Percentiles rank a stretch among this genome's conserved stretches.
phyloP scores from a whole-genome alignment of 2,888 invertebrate genomes.

The Ormyrus pomaceus region DNA sequence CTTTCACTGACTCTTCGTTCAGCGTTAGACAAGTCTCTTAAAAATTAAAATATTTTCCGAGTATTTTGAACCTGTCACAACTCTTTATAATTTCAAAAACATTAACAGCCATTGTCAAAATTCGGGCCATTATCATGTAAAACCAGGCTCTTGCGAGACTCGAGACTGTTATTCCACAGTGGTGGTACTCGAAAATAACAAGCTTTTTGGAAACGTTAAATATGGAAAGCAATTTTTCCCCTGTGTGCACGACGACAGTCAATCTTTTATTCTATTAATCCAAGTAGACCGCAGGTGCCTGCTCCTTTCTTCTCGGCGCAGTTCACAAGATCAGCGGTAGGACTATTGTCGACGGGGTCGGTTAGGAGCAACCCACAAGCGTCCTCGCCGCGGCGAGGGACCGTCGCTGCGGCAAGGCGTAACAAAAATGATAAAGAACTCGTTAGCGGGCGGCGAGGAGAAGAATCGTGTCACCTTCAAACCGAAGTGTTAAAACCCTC shows the following conservation, averaged over 20 bases:
- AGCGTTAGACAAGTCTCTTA: not conserved
- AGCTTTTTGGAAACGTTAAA: slow-evolving; percentile 28
- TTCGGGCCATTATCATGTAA: slow-evolving; percentile 13
- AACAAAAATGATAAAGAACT: slow-evolving; percentile 66
- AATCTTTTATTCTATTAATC: slow-evolving; percentile 1
- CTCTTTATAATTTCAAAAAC: slow-evolving; percentile 5
- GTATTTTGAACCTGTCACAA: not conserved
- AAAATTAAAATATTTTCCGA: slow-evolving; percentile 6
- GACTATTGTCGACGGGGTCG: not conserved
- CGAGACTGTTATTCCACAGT: not conserved
- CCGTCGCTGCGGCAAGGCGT: slow-evolving; percentile 57
- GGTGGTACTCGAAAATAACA: not conserved
- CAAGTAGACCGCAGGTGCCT: slow-evolving; percentile 6
- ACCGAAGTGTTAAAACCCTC: slow-evolving; percentile 26
- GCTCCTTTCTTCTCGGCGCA: slow-evolving; percentile 5
- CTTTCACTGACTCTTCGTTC: not conserved
- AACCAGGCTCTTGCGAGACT: not conserved
- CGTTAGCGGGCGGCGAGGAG: slow-evolving; percentile 59
- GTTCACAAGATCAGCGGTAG: not conserved
- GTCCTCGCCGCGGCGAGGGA: slow-evolving; percentile 51
- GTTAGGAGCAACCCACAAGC: not conserved
- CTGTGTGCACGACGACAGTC: slow-evolving; percentile 5
- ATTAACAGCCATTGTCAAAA: not conserved
- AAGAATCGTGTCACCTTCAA: slow-evolving; percentile 65
- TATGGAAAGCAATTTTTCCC: slow-evolving; percentile 41